These are phyloP conservation scores for Ceratina australensis DNA, from an alignment of 1,140 invertebrate genomes.

Conservation along the genomic window DNA sequence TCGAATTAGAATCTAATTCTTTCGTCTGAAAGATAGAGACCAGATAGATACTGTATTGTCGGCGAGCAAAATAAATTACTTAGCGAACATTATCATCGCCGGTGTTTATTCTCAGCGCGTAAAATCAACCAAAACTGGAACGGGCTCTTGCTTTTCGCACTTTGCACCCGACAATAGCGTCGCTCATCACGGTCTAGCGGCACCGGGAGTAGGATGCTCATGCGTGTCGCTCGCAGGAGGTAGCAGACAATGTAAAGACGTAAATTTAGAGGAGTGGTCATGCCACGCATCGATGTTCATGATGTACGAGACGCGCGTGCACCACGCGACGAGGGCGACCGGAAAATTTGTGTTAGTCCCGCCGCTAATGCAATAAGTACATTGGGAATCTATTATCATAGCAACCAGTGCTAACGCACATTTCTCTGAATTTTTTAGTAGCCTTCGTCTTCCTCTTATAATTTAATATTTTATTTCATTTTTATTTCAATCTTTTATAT, in stretches of 20 bases:
- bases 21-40: not conserved
- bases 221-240: not conserved
- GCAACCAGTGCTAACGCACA: no score
- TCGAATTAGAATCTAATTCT: not conserved
- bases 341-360: slow-evolving; percentile 30
- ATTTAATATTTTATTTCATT: no score
- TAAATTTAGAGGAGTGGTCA: slow-evolving; percentile 51
- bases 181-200: no score
- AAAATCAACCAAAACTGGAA: no score
- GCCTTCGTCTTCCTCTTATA: no score
- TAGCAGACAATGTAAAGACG: slow-evolving; percentile 48
- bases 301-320: slow-evolving; percentile 52
- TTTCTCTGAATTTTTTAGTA: no score
- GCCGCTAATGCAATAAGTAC: slow-evolving; percentile 66
- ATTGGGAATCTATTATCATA: no score
- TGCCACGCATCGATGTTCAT: slow-evolving; percentile 45
- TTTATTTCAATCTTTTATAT: no score
- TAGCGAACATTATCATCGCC: not conserved
- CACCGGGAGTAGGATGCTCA: no score
- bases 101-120: not conserved
- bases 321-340: slow-evolving; percentile 28
- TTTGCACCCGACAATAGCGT: not conserved
- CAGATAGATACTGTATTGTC: not conserved
- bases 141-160: not conserved
- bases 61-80: not conserved